Evolutionary conservation across 2,888 invertebrate genomes (phyloP), one percentile per base, ranked within the genome.

Genomic region (Aspidapion aeneum): DNA sequence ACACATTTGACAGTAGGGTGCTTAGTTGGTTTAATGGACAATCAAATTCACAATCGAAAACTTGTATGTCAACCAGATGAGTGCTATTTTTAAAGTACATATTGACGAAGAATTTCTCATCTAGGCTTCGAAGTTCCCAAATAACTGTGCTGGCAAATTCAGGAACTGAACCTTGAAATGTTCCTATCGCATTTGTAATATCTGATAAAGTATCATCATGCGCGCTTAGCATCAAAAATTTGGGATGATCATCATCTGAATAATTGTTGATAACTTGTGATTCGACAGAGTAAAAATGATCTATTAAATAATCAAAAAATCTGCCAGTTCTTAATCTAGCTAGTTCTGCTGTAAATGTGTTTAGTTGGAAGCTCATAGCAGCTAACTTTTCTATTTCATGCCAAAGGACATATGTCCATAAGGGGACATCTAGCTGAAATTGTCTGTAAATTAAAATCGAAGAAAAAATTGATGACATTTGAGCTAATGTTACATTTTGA

Each of bases 121-220:
- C 55, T 20, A 57, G 61, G 1, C 74, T 72, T 57, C 85, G 81
- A 1, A 94, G 79, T 77, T 95, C 94, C 59, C 93, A 75, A 55
- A 94, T 76, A 18, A 94, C 77, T 3, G 88, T 84, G 0, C 91
- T 84, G 0, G 87, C 81, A 70, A 89, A 93, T 0, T 85, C 85
- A 0, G 92, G 92, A 68, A 85, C 85, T 63, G 87, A 87, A 12
- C 81, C 79, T 65, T 90, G 83, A 71, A 85, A 94, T 17, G 92
- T 68, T 12, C 85, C 85, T 12, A 95, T 77, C 0, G 89, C 84
- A 75, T 88, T 89, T 1, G 94, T 81, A 50, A 94, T 71, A 71
- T 85, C 89, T 0, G 88, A 90, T 16, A 96, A 79, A 0, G 91
- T 94, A 0, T 87, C 84, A 75, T 95, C 95, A 73, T 96, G 95